A percentile compares a stretch with the other conserved stretches of the same genome.
Conservation (phyloP, 2,888 invertebrate genomes). For the Eristalis arbustorum region DNA sequence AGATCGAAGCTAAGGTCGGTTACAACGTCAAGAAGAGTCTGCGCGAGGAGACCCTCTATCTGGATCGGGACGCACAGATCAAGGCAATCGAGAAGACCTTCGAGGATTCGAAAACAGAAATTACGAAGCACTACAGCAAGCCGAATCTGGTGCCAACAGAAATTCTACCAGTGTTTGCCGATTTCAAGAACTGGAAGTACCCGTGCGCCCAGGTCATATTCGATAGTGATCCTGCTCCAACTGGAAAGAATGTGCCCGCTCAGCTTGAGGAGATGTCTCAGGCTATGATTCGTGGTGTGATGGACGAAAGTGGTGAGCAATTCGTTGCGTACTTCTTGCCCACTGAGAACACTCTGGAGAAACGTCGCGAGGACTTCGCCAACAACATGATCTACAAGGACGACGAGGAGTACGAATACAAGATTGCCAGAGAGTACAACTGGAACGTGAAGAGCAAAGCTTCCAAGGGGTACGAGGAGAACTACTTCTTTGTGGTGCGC, state of each 20-base stretch:
- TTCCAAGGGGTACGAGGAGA: conserved; percentile 97
- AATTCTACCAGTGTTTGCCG: conserved; percentile 93
- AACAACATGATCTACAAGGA: conserved; percentile 91
- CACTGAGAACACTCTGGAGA: conserved; percentile 93
- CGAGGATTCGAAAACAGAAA: conserved; percentile 90
- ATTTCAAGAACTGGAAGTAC: conserved; percentile 98
- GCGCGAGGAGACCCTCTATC: conserved; percentile 94
- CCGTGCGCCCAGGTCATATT: conserved; percentile 99
- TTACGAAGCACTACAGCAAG: conserved; percentile 97
- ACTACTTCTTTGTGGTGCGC: conserved; percentile 96
- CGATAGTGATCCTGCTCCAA: conserved; percentile 98
- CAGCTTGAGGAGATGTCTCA: conserved; percentile 99
- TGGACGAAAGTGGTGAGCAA: conserved; percentile 99
- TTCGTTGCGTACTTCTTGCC: conserved; percentile 99
- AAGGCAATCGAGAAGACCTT: conserved; percentile 98
- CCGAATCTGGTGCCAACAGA: conserved; percentile 96
- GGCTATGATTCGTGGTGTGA: conserved; percentile 99
- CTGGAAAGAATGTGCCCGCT: conserved; percentile 91
- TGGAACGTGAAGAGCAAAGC: conserved; percentile 99
- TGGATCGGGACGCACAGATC: conserved; percentile 98
- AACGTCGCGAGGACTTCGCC: conserved; percentile 90
- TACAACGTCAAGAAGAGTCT: conserved; percentile 97
- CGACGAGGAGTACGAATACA: conserved; percentile 96
- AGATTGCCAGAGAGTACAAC: conserved; percentile 98
- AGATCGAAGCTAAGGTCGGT: conserved; percentile 99